Conservation (phyloP, 2,888 invertebrate genomes). For the Drosophila suboccidentalis region DNA sequence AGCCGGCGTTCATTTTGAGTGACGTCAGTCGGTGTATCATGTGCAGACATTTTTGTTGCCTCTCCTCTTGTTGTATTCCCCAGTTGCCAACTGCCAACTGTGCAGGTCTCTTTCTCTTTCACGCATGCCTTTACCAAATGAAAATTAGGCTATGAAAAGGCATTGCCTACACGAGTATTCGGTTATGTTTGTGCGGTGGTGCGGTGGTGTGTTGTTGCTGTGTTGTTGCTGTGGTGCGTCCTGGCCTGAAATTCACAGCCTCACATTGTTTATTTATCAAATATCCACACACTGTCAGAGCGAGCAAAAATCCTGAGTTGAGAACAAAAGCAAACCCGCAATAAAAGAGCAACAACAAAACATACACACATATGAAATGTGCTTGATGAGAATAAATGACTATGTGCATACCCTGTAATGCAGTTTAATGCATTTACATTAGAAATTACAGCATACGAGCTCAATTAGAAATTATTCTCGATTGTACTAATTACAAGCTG, state of each 20-base stretch:
- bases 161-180: slow-evolving; percentile 14
- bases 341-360: slow-evolving; percentile 15
- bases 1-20: slow-evolving; percentile 28
- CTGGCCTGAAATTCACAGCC: slow-evolving; percentile 38
- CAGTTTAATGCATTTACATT: not conserved
- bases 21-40: slow-evolving; percentile 56
- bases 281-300: slow-evolving; percentile 67
- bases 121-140: slow-evolving; percentile 32
- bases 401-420: slow-evolving; percentile 28
- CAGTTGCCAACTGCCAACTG: slow-evolving; percentile 11
- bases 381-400: not conserved
- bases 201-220: too few species aligned
- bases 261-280: slow-evolving; percentile 78
- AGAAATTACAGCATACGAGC: not conserved
- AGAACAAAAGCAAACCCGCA: slow-evolving; percentile 36
- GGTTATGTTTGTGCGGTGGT: slow-evolving; percentile 30
- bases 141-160: slow-evolving; percentile 56
- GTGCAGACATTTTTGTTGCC: slow-evolving; percentile 24
- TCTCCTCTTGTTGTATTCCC: slow-evolving; percentile 22
- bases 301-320: slow-evolving; percentile 50
- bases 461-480: not conserved
- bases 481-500: not conserved
- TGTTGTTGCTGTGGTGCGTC: slow-evolving; percentile 35
- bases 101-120: slow-evolving; percentile 23
- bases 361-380: slow-evolving; percentile 5